A percentile compares a stretch with the other conserved stretches of the same genome.
These are phyloP conservation scores for Probaryconus sp. DNA, from an alignment of 1,140 invertebrate species.

Conservation along the genomic window DNA sequence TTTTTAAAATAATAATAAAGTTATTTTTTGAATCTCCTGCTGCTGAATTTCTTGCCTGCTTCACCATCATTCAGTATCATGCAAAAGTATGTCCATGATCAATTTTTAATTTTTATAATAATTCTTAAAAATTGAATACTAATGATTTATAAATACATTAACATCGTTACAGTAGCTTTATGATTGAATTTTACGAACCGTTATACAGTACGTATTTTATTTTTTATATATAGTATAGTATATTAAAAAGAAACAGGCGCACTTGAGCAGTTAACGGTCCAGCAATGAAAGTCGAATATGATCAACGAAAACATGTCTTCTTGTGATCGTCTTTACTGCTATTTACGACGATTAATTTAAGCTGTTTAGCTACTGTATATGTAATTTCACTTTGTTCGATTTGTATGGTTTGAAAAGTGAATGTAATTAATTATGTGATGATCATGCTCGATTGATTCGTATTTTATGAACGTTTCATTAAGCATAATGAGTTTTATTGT, in stretches of 20 bases:
- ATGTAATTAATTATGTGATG: conserved; percentile 39
- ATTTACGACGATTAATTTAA: conserved; percentile 33
- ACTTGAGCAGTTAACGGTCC: not conserved
- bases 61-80: too few species aligned
- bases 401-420: conserved; percentile 12
- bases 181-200: not conserved
- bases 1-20: too few species aligned
- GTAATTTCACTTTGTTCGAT: conserved; percentile 8
- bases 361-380: conserved; percentile 41
- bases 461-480: conserved; percentile 35
- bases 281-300: conserved; percentile 10
- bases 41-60: too few species aligned
- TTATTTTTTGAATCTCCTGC: too few species aligned
- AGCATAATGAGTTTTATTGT: conserved; percentile 28
- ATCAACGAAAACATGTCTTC: conserved; percentile 27
- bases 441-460: conserved; percentile 35
- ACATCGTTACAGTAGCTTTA: too few species aligned
- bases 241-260: not conserved
- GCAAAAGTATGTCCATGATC: too few species aligned
- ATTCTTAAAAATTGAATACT: too few species aligned
- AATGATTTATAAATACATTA: too few species aligned
- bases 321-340: conserved; percentile 19
- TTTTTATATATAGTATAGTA: too few species aligned
- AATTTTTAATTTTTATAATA: too few species aligned
- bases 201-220: not conserved